Evolutionary conservation across 1,140 invertebrate species (phyloP).

Genomic region (Achroia grisella): DNA sequence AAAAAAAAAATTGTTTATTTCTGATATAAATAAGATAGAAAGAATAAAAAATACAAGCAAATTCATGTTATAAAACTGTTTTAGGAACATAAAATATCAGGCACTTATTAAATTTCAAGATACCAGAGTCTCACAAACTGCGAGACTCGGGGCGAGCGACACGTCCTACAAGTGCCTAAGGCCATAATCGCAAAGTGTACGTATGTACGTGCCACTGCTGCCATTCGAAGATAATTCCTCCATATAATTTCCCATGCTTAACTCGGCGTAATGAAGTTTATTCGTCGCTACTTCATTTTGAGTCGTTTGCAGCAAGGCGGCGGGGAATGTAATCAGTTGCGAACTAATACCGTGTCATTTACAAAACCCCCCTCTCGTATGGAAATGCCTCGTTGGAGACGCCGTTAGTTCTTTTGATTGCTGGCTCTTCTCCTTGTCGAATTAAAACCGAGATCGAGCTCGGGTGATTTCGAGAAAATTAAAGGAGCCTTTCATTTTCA

Average conservation of each 20-base stretch:
- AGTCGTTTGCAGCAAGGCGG: conserved; percentile 46
- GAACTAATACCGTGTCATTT: conserved; percentile 64
- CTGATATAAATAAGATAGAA: no score
- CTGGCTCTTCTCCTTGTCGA: conserved; percentile 50
- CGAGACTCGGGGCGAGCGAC: conserved; percentile 13
- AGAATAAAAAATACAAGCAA: no score
- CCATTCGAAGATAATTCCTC: conserved; percentile 61
- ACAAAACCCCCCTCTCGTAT: conserved; percentile 58
- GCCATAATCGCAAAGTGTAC: conserved; percentile 39
- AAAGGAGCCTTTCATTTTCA: conserved; percentile 57
- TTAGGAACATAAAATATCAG: conserved; percentile 13
- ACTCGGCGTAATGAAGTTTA: conserved; percentile 69
- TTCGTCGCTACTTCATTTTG: conserved; percentile 62
- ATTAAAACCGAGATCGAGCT: conserved; percentile 58
- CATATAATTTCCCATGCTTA: conserved; percentile 70
- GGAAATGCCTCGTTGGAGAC: conserved; percentile 61
- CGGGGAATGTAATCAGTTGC: conserved; percentile 66
- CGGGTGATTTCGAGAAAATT: conserved; percentile 58
- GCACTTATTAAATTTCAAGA: conserved; percentile 2
- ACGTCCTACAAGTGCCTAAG: conserved; percentile 34
- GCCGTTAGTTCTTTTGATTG: conserved; percentile 69
- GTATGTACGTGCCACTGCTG: conserved; percentile 38
- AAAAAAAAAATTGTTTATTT: no score
- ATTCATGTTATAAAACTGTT: neutral
- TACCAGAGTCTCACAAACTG: neutral